Percentiles rank a stretch among this genome's conserved stretches.
Evolutionary conservation across 2,797 vertebrate species (phyloP).

Genomic region (Bothrops alternatus): DNA sequence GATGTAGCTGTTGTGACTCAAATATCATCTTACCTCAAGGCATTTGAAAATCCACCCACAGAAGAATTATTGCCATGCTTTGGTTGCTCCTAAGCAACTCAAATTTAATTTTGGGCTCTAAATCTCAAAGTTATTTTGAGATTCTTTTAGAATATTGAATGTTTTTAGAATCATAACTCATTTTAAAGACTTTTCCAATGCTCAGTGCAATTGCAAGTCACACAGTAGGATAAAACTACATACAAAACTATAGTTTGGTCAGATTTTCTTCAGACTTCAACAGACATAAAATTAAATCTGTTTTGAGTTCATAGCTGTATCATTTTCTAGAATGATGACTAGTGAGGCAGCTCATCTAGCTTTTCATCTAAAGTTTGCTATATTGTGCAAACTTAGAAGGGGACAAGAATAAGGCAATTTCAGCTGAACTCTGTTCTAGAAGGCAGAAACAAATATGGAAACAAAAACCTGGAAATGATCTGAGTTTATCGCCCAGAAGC

Average conservation of each 20-base stretch:
- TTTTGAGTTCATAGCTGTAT: background rate
- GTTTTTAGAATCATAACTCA: background rate
- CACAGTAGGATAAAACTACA: background rate
- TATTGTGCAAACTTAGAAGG: background rate
- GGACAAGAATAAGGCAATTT: background rate
- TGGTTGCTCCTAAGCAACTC: constrained; percentile 25
- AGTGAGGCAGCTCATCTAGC: background rate
- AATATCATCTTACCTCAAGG: constrained; percentile 50
- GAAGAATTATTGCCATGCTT: constrained; percentile 32
- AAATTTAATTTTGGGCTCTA: constrained; percentile 19
- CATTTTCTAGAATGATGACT: background rate
- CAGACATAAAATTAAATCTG: background rate
- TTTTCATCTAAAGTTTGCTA: background rate
- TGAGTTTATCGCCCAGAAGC: background rate
- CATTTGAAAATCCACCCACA: background rate
- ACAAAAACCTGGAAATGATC: background rate
- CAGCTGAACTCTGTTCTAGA: background rate
- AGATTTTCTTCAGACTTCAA: background rate
- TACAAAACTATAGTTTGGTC: background rate
- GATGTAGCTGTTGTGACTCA: constrained; percentile 55
- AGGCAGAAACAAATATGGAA: background rate
- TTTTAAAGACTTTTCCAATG: constrained; percentile 32
- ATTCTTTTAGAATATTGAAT: constrained; percentile 26
- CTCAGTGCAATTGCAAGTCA: background rate
- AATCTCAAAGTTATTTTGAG: constrained; percentile 37